Conservation (phyloP, 2,797 vertebrate genomes). For the Champsocephalus gunnari region DNA sequence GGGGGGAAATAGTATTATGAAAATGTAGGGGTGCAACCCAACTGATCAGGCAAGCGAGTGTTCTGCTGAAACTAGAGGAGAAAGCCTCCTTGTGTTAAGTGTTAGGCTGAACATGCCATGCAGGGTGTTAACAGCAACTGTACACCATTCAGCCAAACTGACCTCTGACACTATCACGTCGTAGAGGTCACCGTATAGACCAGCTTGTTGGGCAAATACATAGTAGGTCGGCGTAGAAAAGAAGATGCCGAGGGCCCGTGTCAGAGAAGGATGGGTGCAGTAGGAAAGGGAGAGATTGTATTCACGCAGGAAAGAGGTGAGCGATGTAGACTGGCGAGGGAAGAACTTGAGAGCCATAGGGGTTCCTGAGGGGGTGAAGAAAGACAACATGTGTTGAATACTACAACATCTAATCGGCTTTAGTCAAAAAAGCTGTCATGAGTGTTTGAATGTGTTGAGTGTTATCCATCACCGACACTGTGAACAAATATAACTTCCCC, state of each 20-base stretch:
- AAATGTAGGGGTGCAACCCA: not conserved
- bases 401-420: conserved; percentile 6
- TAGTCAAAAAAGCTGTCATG: conserved; percentile 23
- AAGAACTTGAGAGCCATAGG: conserved; percentile 96
- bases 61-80: conserved; percentile 3
- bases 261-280: conserved; percentile 91
- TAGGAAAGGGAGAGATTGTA: conserved; percentile 95
- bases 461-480: conserved; percentile 51
- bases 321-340: conserved; percentile 89
- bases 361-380: conserved; percentile 85
- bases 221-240: conserved; percentile 92
- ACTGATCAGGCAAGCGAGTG: not conserved
- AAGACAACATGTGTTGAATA: conserved; percentile 18
- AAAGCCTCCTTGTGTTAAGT: not conserved
- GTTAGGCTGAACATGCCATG: not conserved
- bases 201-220: conserved; percentile 93
- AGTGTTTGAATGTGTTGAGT: conserved; percentile 6
- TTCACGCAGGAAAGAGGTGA: conserved; percentile 93
- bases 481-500: conserved; percentile 69
- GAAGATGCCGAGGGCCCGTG: conserved; percentile 92
- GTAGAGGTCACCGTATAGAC: conserved; percentile 94
- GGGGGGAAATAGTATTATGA: not conserved
- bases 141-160: conserved; percentile 53
- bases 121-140: not conserved
- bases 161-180: conserved; percentile 94